Evolutionary conservation across 2,113 vertebrate genomes (phyloP).

Genomic region (Rhynchopsitta pachyrhyncha): DNA sequence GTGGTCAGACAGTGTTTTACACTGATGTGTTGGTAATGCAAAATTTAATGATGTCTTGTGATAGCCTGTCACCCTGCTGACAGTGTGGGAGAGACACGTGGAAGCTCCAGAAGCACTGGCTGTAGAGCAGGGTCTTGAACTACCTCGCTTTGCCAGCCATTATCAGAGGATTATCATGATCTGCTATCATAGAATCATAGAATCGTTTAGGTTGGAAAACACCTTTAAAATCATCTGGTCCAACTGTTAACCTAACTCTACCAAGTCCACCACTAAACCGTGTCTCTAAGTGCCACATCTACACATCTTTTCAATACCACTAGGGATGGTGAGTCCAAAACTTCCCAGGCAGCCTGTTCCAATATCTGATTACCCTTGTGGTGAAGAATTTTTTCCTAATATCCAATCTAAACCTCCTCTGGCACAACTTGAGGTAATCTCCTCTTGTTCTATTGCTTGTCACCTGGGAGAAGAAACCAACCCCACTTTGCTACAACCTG

Average conservation of each 20-base stretch:
- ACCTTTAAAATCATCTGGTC: background rate
- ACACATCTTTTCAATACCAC: no score
- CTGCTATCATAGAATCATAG: background rate
- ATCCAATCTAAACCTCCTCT: no score
- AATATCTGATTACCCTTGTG: background rate
- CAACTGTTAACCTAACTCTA: background rate
- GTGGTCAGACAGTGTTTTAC: background rate
- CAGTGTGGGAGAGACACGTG: background rate
- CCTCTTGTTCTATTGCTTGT: background rate
- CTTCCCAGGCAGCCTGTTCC: no score
- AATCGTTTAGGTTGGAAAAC: background rate
- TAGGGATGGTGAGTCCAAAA: background rate
- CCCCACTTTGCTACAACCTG: background rate
- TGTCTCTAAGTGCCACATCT: background rate
- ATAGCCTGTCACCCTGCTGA: background rate
- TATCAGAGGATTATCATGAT: background rate
- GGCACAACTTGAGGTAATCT: background rate
- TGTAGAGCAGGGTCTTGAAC: background rate
- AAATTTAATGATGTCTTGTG: background rate
- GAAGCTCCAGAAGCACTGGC: background rate
- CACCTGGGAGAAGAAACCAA: background rate
- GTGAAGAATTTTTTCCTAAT: background rate
- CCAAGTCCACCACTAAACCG: background rate
- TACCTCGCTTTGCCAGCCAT: background rate
- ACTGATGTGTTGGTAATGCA: background rate